Conservation (phyloP, 2,113 vertebrate genomes). For the Myotis yumanensis region DNA sequence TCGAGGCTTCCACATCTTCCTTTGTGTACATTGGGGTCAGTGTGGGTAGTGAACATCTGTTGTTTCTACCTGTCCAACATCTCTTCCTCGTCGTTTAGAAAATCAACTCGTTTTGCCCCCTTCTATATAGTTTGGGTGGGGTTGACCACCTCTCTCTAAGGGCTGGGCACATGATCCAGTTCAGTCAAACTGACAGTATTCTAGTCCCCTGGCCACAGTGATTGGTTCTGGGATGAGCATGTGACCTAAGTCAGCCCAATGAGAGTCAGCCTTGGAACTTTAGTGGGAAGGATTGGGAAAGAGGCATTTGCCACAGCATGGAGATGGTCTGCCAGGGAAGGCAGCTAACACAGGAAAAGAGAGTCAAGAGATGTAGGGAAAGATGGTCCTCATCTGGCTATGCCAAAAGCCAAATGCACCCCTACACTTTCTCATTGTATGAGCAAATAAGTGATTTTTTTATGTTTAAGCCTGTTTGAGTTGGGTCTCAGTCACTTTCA, state of each 20-base stretch:
- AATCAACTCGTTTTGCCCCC: not conserved
- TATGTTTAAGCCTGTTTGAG: not conserved
- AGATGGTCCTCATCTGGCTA: not conserved
- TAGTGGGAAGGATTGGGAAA: not conserved
- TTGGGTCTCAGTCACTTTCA: not conserved
- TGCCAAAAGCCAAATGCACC: not conserved
- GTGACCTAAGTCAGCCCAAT: not conserved
- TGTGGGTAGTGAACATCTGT: conserved; percentile 31
- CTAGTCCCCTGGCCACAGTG: not conserved
- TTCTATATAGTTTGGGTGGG: not conserved
- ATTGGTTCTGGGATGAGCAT: not conserved
- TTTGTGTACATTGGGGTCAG: conserved; percentile 52
- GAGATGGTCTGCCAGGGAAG: not conserved
- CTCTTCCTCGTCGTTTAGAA: not conserved
- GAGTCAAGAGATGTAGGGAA: not conserved
- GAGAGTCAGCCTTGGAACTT: not conserved
- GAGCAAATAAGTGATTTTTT: conserved; percentile 17
- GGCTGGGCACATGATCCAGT: not conserved
- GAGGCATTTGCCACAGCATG: not conserved
- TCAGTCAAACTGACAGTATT: not conserved
- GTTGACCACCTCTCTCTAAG: not conserved
- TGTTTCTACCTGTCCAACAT: not conserved
- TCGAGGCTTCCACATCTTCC: not conserved
- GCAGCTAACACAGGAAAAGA: not conserved
- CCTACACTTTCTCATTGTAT: not conserved